These are phyloP conservation scores for Protaetia brevitarsis DNA, from an alignment of 1,140 invertebrate genomes.

Conservation along the genomic window DNA sequence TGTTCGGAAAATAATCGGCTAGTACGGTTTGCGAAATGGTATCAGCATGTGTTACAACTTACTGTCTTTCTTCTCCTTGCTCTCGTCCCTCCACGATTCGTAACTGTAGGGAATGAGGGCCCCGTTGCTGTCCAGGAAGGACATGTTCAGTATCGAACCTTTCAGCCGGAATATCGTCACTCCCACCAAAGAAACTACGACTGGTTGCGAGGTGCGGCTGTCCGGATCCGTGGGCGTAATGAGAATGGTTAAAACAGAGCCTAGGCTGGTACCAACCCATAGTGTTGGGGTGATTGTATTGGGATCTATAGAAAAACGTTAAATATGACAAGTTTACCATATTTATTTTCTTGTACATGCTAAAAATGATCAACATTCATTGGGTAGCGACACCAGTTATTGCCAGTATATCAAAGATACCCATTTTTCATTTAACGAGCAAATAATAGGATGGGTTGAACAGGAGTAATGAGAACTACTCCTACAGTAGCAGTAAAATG, in stretches of 20 bases:
- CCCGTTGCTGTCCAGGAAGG: constrained; percentile 92
- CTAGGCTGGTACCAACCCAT: constrained; percentile 94
- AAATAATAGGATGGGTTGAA: no score
- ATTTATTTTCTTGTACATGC: not conserved
- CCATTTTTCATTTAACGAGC: no score
- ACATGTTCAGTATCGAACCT: constrained; percentile 88
- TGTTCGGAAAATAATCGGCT: constrained; percentile 53
- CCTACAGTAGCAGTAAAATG: no score
- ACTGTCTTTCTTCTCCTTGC: constrained; percentile 65
- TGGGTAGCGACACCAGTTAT: no score
- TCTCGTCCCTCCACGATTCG: constrained; percentile 86
- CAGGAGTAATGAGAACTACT: no score
- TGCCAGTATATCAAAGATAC: no score
- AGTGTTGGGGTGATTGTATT: constrained; percentile 74
- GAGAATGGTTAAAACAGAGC: constrained; percentile 89
- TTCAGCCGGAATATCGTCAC: constrained; percentile 91
- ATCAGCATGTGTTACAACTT: no score
- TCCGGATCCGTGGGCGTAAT: constrained; percentile 79
- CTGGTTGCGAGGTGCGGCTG: constrained; percentile 82
- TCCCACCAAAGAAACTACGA: constrained; percentile 86
- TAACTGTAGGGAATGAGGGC: constrained; percentile 78
- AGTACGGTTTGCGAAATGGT: no score
- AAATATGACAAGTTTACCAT: not conserved
- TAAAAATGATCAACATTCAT: no score
- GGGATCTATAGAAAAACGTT: constrained; percentile 60